phyloP scores from a whole-genome alignment of 2,888 invertebrate species.

The Pyrocoelia pectoralis region DNA sequence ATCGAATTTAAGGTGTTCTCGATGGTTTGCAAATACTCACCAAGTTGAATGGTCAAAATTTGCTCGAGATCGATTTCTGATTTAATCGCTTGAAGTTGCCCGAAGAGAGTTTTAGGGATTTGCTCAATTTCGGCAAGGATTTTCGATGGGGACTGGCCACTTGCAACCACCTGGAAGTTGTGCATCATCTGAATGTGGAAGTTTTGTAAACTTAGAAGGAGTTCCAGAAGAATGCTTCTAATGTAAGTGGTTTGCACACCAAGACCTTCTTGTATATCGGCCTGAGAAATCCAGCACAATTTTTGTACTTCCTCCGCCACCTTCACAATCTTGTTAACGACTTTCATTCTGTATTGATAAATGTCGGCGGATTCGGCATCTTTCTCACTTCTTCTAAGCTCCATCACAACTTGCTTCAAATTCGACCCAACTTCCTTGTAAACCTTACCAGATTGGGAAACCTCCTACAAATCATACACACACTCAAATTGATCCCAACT shows the following conservation, averaged over 20 bases:
- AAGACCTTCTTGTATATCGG: constrained; percentile 11
- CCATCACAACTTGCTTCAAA: background rate
- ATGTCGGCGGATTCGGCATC: background rate
- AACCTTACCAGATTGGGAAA: background rate
- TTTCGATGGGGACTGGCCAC: background rate
- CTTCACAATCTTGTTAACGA: constrained; percentile 6
- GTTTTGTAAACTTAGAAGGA: constrained; percentile 6
- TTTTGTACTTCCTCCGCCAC: constrained; percentile 14
- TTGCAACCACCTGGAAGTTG: constrained; percentile 14
- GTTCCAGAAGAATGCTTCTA: background rate
- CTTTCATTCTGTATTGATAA: constrained; percentile 5
- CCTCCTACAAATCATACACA: background rate
- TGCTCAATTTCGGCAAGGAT: background rate
- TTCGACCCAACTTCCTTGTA: background rate
- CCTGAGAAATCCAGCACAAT: constrained; percentile 13
- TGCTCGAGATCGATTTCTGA: constrained; percentile 9
- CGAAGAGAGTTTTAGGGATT: constrained; percentile 3
- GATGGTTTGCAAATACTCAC: constrained; percentile 23
- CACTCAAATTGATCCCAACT: too few species aligned
- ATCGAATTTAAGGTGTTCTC: constrained; percentile 21
- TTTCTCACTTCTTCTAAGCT: background rate
- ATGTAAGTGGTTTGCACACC: background rate
- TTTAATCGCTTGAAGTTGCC: background rate
- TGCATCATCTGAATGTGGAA: constrained; percentile 21
- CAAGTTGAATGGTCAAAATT: constrained; percentile 24